Percentiles rank a stretch among this genome's conserved stretches.
These are phyloP conservation scores for Drosophila neotestacea DNA, from an alignment of 2,888 invertebrate species.

Conservation along the genomic window DNA sequence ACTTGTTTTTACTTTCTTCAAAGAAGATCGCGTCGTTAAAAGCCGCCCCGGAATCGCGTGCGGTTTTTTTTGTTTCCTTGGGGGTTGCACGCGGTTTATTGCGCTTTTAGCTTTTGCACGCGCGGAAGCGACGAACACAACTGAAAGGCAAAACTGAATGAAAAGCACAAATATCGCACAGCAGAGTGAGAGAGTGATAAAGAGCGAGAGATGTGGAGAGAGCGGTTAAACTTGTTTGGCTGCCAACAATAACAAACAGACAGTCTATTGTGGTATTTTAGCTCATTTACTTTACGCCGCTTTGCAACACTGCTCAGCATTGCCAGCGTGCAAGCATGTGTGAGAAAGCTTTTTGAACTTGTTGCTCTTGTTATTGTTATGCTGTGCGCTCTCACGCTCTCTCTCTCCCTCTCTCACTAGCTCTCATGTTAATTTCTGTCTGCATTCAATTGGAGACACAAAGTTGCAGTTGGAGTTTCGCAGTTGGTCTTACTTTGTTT, in stretches of 20 bases:
- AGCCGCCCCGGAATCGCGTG: conserved; percentile 52
- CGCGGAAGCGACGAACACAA: conserved; percentile 76
- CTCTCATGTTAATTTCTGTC: conserved; percentile 4
- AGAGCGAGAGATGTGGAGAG: neutral
- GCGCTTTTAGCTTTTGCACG: conserved; percentile 66
- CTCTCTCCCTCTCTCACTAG: neutral
- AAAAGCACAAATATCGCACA: conserved; percentile 64
- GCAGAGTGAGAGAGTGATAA: neutral
- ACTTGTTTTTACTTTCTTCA: conserved; percentile 27
- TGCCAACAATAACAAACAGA: conserved; percentile 34
- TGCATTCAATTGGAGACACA: conserved; percentile 14
- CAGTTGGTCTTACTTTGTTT: neutral
- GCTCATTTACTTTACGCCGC: conserved; percentile 30
- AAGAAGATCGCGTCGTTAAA: conserved; percentile 44
- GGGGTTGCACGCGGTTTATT: conserved; percentile 27
- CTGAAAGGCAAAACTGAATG: conserved; percentile 74
- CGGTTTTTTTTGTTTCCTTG: conserved; percentile 21
- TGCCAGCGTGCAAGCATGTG: conserved; percentile 37
- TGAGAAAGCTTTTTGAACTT: conserved; percentile 60
- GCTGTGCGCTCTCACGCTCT: conserved; percentile 1
- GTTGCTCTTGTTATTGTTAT: conserved; percentile 63
- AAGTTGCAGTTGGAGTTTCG: conserved; percentile 20
- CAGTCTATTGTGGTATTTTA: conserved; percentile 17
- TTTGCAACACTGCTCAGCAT: conserved; percentile 49
- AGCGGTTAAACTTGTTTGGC: conserved; percentile 65